Percentiles rank a stretch among this genome's conserved stretches.
Evolutionary conservation across 2,888 invertebrate species (phyloP).

Genomic region (Chymomyza amoena): DNA sequence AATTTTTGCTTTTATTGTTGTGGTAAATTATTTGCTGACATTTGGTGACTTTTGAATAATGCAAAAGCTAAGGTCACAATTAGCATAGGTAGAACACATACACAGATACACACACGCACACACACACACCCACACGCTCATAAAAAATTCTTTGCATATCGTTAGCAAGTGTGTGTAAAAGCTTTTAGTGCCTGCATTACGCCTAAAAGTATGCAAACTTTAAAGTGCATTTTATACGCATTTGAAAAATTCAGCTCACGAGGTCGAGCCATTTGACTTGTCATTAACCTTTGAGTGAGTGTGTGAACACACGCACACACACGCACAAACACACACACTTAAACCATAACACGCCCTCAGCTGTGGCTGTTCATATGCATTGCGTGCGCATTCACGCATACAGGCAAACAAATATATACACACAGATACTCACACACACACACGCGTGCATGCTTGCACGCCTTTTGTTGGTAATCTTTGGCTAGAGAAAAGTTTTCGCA

Average conservation of each 20-base stretch:
- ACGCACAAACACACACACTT: neutral
- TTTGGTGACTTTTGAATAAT: constrained; percentile 53
- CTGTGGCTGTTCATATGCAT: neutral
- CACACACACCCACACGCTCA: neutral
- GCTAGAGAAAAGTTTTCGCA: constrained; percentile 54
- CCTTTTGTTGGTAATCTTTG: constrained; percentile 48
- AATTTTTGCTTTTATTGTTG: neutral
- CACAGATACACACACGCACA: neutral
- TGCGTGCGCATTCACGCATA: neutral
- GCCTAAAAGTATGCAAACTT: constrained; percentile 57
- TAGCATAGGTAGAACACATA: constrained; percentile 40
- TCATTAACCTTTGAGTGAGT: constrained; percentile 42
- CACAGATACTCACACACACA: neutral
- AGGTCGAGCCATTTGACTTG: constrained; percentile 23
- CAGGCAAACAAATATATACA: neutral
- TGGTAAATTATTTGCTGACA: constrained; percentile 47
- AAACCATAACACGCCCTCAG: neutral
- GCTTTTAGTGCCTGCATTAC: constrained; percentile 49
- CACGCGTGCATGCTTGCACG: constrained; percentile 10
- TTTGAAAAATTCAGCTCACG: constrained; percentile 16
- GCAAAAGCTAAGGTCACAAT: constrained; percentile 47
- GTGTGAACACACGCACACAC: neutral
- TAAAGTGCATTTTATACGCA: neutral
- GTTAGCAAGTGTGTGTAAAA: constrained; percentile 31
- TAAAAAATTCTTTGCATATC: constrained; percentile 9